These are phyloP conservation scores for Formica aserva DNA, from an alignment of 2,888 invertebrate genomes.

Conservation along the genomic window DNA sequence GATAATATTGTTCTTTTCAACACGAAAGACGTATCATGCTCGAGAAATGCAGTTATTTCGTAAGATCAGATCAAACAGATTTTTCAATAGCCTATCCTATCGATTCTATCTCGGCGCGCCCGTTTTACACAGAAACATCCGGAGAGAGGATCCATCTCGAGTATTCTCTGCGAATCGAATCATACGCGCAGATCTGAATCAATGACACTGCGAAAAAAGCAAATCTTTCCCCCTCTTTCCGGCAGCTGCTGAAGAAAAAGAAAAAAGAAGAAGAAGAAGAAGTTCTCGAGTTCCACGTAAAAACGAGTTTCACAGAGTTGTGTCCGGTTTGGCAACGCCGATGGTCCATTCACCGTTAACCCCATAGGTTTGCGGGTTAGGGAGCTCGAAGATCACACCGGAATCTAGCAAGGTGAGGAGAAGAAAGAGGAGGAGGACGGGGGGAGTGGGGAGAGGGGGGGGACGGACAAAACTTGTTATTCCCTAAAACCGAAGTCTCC, in stretches of 20 bases:
- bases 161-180: conserved; percentile 34
- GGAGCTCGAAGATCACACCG: conserved; percentile 70
- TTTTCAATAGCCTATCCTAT: conserved; percentile 6
- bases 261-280: conserved; percentile 19
- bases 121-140: conserved; percentile 11
- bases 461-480: conserved; percentile 73
- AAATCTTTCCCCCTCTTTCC: conserved; percentile 51
- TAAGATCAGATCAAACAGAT: conserved; percentile 12
- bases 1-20: background rate
- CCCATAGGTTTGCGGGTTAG: conserved; percentile 70
- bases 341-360: conserved; percentile 73
- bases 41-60: conserved; percentile 5
- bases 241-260: conserved; percentile 61
- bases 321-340: conserved; percentile 71
- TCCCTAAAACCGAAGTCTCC: conserved; percentile 77
- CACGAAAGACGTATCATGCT: background rate
- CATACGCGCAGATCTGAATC: conserved; percentile 39
- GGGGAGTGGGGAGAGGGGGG: conserved; percentile 35
- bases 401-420: conserved; percentile 54
- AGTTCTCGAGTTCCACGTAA: conserved; percentile 50
- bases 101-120: conserved; percentile 14
- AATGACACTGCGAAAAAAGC: conserved; percentile 50
- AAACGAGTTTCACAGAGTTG: conserved; percentile 45
- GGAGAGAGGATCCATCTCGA: conserved; percentile 26
- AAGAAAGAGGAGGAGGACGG: background rate